Percentiles rank a stretch among this genome's conserved stretches.
These are phyloP conservation scores for Anas bahamensis DNA, from an alignment of 2,797 vertebrate genomes.

Conservation along the genomic window DNA sequence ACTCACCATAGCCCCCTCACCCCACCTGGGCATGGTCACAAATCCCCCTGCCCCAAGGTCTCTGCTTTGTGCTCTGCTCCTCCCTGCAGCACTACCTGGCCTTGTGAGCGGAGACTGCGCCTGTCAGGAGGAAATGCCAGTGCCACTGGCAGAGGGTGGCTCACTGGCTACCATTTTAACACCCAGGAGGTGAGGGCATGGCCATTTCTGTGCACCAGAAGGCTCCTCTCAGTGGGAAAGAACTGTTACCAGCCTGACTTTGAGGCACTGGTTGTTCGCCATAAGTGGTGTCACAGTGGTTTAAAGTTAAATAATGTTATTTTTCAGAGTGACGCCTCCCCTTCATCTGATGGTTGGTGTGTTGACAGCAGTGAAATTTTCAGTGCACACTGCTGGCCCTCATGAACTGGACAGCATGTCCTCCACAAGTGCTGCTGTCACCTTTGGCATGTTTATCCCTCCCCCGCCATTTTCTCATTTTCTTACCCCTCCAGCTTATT, in stretches of 20 bases:
- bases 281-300: too few species aligned
- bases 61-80: too few species aligned
- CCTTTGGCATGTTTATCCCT: neutral
- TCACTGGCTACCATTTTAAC: neutral
- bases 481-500: neutral
- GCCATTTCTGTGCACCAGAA: neutral
- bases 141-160: fast-evolving
- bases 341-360: neutral
- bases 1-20: too few species aligned
- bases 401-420: neutral
- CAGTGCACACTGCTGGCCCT: neutral
- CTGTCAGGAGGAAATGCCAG: fast-evolving
- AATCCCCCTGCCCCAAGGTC: too few species aligned
- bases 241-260: fast-evolving
- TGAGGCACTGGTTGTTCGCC: neutral
- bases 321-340: neutral
- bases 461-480: neutral
- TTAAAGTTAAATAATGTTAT: neutral
- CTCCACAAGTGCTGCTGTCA: neutral
- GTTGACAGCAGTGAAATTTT: neutral
- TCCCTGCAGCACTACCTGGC: too few species aligned
- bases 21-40: too few species aligned
- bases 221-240: fast-evolving
- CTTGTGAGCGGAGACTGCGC: fast-evolving
- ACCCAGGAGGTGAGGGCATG: fast-evolving